Evolutionary conservation across 2,888 invertebrate genomes (phyloP), one percentile per base, ranked within the genome.

Genomic region (Drosophila infuscata): DNA sequence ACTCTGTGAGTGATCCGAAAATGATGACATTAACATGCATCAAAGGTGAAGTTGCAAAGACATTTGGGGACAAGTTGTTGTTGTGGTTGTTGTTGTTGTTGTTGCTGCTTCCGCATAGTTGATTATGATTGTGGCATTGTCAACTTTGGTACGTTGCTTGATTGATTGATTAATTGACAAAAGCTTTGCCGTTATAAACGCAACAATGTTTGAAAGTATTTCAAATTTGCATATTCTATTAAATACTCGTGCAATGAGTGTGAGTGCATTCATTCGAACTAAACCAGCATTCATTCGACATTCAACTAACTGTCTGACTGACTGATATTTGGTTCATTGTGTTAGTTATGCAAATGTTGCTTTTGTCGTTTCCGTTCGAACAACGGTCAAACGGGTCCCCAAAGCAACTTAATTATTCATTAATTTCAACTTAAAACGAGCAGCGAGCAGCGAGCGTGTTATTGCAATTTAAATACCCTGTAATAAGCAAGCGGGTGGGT

Each of bases 131-230:
- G 67, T 67, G 63, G 64, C 69, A 54, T 67, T 64, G 69, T 65
- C 62, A 59, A 57, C 67, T 70, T 68, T 52, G 48, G 36, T 51
- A 51, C 46, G 70, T 75, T 88, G 91, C 90, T 91, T 91, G 91
- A 91, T 91, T 91, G 92, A 91, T 91, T 92, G 91, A 92, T 91
- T 91, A 91, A 92, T 91, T 90, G 88, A 89, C 90, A 91, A 91
- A 90, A 81, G 86, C 71, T 60, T 33, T 81, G 89, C 91, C 91
- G 92, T 91, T 91, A 87, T 63, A 58, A 57, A 35, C 62, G 71
- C 65, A 76, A 25, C 73, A 76, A 70, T 58, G 80, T 64, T 41
- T 36, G 52, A 41, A 49, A 64, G 67, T 71, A 43, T 74, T 77
- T 35, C 57, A 59, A 59, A 76, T 81, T 74, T 74, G 65, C 87